Evolutionary conservation across 2,113 vertebrate species (phyloP).

Genomic region (Caranx ignobilis): DNA sequence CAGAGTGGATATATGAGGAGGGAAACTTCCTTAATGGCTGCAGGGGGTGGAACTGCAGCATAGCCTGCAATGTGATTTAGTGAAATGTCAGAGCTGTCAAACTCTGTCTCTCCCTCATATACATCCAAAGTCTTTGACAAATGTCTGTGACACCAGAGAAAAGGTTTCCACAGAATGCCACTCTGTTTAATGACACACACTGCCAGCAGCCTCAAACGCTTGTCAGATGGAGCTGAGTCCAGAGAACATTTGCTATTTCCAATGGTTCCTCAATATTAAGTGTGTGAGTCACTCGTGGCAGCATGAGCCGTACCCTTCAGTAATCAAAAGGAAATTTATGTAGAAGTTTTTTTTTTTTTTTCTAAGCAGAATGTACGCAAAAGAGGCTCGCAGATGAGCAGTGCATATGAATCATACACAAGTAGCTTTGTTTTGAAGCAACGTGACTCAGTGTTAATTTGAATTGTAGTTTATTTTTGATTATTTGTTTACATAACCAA

Average conservation of each 20-base stretch:
- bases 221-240: conserved; percentile 57
- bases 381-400: conserved; percentile 1
- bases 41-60: conserved; percentile 52
- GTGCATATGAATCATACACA: conserved; percentile 34
- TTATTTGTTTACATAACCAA: neutral
- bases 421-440: neutral
- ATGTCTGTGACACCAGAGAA: conserved; percentile 69
- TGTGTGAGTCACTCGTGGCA: conserved; percentile 45
- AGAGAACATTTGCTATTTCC: conserved; percentile 51
- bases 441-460: conserved; percentile 5
- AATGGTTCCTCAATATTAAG: conserved; percentile 43
- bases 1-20: conserved; percentile 59
- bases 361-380: neutral
- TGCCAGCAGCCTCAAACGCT: conserved; percentile 46
- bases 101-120: conserved; percentile 60
- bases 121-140: conserved; percentile 68
- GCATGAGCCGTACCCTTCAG: neutral
- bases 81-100: conserved; percentile 77
- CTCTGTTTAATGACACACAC: conserved; percentile 70
- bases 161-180: conserved; percentile 72
- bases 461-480: neutral
- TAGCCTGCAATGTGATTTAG: conserved; percentile 67
- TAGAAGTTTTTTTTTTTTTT: conserved; percentile 3
- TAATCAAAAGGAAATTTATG: conserved; percentile 32
- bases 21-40: conserved; percentile 64